phyloP scores from a whole-genome alignment of 2,113 vertebrate species.

The Cyrtonyx montezumae region DNA sequence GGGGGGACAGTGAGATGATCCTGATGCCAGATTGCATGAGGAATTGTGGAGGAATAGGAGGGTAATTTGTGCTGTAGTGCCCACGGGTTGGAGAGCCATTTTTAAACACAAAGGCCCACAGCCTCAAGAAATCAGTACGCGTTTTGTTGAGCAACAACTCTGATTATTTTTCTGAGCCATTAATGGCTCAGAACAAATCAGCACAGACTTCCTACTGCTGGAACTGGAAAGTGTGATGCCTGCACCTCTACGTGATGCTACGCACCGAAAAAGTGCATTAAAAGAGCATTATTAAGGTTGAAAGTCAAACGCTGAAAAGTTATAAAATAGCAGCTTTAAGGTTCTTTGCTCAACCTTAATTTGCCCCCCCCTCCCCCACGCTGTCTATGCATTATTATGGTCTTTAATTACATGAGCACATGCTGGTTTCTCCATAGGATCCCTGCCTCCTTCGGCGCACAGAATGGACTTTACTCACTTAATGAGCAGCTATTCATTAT shows the following conservation, averaged over 20 bases:
- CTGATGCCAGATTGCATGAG: neutral
- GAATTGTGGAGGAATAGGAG: neutral
- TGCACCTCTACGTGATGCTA: neutral
- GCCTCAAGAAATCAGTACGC: neutral
- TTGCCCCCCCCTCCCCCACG: neutral
- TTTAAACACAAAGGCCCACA: neutral
- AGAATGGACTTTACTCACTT: slow-evolving; percentile 32
- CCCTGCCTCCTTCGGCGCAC: neutral
- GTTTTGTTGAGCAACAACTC: neutral
- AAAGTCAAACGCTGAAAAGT: slow-evolving; percentile 13
- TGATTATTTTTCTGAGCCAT: neutral
- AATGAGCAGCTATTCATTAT: slow-evolving; percentile 48
- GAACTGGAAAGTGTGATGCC: neutral
- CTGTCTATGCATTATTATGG: neutral
- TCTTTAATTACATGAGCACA: slow-evolving; percentile 14
- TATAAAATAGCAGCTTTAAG: neutral
- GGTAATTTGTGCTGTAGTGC: neutral
- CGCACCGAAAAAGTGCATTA: neutral
- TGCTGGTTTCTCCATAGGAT: neutral
- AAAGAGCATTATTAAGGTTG: neutral
- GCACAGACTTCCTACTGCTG: neutral
- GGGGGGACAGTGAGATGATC: neutral
- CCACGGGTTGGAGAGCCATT: accelerated
- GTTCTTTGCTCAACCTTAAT: neutral
- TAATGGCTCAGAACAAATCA: neutral